These are phyloP conservation scores for Oryzias javanicus DNA, from an alignment of 2,113 vertebrate species.

Conservation along the genomic window DNA sequence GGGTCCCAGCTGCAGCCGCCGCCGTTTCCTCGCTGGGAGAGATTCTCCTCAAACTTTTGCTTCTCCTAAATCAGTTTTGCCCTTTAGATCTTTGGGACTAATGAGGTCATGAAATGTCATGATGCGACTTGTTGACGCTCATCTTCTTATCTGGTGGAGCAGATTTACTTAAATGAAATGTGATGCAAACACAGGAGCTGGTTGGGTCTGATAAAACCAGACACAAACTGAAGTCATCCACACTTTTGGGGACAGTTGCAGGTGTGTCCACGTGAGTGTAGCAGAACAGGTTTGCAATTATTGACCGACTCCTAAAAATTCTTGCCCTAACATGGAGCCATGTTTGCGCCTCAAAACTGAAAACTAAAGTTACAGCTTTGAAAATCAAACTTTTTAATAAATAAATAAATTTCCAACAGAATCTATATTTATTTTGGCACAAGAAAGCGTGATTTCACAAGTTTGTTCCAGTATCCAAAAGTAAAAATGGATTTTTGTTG, in stretches of 20 bases:
- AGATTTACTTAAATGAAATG: not conserved
- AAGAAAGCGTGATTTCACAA: too few relatives aligned
- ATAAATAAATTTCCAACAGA: too few relatives aligned
- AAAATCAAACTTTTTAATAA: too few relatives aligned
- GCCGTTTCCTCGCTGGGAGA: not conserved
- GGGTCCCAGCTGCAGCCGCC: not conserved
- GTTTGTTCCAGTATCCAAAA: too few relatives aligned
- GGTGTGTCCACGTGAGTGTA: constrained; percentile 1
- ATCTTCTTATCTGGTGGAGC: constrained; percentile 11
- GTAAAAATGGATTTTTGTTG: too few relatives aligned
- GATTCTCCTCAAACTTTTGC: constrained; percentile 3
- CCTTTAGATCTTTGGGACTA: constrained; percentile 5
- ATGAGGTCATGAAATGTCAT: constrained; percentile 13
- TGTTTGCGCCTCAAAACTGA: too few relatives aligned
- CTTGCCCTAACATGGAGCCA: too few relatives aligned
- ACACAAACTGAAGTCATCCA: constrained; percentile 15
- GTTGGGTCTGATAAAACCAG: constrained; percentile 26
- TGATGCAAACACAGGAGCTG: not conserved
- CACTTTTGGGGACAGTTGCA: constrained; percentile 22
- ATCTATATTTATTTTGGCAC: too few relatives aligned
- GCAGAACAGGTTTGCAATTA: constrained; percentile 21
- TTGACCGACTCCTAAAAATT: constrained; percentile 20
- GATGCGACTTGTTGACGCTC: not conserved
- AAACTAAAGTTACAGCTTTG: too few relatives aligned
- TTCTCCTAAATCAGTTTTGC: constrained; percentile 13